Evolutionary conservation across 1,140 invertebrate species (phyloP).

Genomic region (Pachypeltis micranthus): DNA sequence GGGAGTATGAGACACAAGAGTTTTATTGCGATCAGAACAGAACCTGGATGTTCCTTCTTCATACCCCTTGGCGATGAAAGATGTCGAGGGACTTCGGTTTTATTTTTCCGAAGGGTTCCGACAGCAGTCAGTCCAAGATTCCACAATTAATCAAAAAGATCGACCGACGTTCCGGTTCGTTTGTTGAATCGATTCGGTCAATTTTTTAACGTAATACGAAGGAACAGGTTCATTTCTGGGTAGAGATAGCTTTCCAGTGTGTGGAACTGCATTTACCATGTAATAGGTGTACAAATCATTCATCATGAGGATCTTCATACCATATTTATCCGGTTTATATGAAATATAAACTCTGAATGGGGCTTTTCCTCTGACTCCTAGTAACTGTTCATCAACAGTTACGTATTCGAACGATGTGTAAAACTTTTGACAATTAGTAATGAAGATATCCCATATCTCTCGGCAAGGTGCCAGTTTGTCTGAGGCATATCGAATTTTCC

Average conservation of each 20-base stretch:
- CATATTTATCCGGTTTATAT: slow-evolving; percentile 38
- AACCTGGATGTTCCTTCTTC: slow-evolving; percentile 20
- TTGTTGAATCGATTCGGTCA: slow-evolving; percentile 18
- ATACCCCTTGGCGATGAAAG: slow-evolving; percentile 8
- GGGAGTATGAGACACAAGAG: slow-evolving; percentile 32
- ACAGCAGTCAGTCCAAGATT: slow-evolving; percentile 20
- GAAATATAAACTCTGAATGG: slow-evolving; percentile 37
- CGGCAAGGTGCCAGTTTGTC: slow-evolving; percentile 25
- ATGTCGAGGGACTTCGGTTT: slow-evolving; percentile 14
- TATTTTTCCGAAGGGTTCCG: slow-evolving; percentile 25
- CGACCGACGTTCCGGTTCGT: slow-evolving; percentile 20
- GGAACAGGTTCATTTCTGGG: background rate
- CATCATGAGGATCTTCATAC: slow-evolving; percentile 35
- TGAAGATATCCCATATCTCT: slow-evolving; percentile 23
- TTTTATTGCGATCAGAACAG: slow-evolving; percentile 30
- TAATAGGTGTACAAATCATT: slow-evolving; percentile 32
- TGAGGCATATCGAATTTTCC: slow-evolving; percentile 15
- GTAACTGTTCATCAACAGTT: slow-evolving; percentile 19
- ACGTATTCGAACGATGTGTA: slow-evolving; percentile 17
- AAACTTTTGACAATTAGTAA: slow-evolving; percentile 13
- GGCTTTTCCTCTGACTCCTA: background rate
- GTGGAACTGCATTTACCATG: slow-evolving; percentile 31
- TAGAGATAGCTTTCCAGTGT: slow-evolving; percentile 30
- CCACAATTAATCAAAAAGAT: slow-evolving; percentile 19
- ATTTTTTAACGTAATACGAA: slow-evolving; percentile 10